Base-by-base conservation (phyloP, 1,140 invertebrate genomes). In the Thalassaphorura encarpata region DNA sequence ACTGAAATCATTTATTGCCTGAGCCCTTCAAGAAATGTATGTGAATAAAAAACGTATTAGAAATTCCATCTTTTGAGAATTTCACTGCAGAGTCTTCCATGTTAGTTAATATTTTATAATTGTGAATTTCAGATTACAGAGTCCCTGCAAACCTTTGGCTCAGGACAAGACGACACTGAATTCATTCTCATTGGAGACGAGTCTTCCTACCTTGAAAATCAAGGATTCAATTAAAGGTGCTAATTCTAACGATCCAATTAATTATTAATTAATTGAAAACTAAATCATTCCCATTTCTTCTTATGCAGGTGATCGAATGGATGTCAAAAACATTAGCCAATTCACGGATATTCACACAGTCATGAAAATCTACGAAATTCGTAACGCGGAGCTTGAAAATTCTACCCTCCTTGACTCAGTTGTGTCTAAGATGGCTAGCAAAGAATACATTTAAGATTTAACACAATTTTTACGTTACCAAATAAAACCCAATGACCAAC, bases 1-100 rank as follows among this genome's bases (percentile, higher is more conserved):
- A 79, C 80, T 0, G 83, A 86, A 72, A 76, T 84, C 28, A 64
- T 86, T 28, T 85, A 77, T 63, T 82, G 78, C 67, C 71, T 86
- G 43, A 84, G 82, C 0, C 67, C 78, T 13, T 78, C 79, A 0
- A 83, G 80, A 67, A 85, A 83, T 64, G 63, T 65, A 53, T 33
- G 42, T 29, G 6, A 24, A n/a, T n/a, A n/a, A n/a, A n/a, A n/a
- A n/a, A n/a, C n/a, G n/a, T n/a, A n/a, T n/a, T n/a, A n/a, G n/a
- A n/a, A 8, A 23, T 52, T 40, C 13, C 40, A 11, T 52, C 19
- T 43, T 15, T 43, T 19, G 6, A 19, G 19, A 43, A 19, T 43
- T 6, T 15, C 11, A 43, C 13, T 11, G 33, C 8, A 36, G 8
- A n/a, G 33, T 8, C 43, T 52, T 15, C 45, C 28, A 3, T 47